Base-by-base conservation (phyloP, 1,140 invertebrate genomes). In the Lordiphosa clarofinis region DNA sequence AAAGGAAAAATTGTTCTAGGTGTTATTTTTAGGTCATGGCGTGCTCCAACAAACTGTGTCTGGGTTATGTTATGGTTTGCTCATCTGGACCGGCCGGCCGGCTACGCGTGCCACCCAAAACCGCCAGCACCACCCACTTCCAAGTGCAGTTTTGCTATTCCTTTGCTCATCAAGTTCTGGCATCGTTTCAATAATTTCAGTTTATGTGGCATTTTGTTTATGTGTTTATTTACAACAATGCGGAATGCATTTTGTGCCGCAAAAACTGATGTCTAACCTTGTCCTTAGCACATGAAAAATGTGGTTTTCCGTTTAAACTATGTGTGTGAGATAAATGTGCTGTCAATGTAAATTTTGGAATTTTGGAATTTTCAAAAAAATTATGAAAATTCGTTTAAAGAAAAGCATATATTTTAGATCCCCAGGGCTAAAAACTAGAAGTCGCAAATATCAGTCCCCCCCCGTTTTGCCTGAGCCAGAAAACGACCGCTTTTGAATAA, bases 21-120 rank as follows among this genome's bases (percentile, higher is more conserved):
- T 59, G 57, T 71, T 81, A 81, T 81, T 81, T 81, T 75, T 81
- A 68, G 75, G 66, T 63, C 72, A 82, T 82, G 75, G 75, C 76
- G 76, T 81, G 71, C 42, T 28, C 59, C 35, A 48, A 40, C 21
- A 33, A 58, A 67, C 57, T 4, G 15, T 56, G 57, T 57, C 56
- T 73, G 60, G 57, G 40, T 43, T 53, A 43, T 54, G 48, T 46
- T 73, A 37, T 63, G 56, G 43, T 58, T 49, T 46, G 37, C 35
- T 47, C 12, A 42, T 10, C 12, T 42, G 11, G 35, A 11, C 15
- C 40, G 39, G 44, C 43, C 44, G 48, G 49, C 57, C 31, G 52
- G 47, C 4, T 2, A 28, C n/a, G 35, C 33, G 11, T 24, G 31
- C 28, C 13, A 13, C 10, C 12, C 5, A 36, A 6, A 47, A 44